These are phyloP conservation scores for Epizoanthus scotinus DNA, from an alignment of 92 coral and sea anemone species.

Conservation along the genomic window DNA sequence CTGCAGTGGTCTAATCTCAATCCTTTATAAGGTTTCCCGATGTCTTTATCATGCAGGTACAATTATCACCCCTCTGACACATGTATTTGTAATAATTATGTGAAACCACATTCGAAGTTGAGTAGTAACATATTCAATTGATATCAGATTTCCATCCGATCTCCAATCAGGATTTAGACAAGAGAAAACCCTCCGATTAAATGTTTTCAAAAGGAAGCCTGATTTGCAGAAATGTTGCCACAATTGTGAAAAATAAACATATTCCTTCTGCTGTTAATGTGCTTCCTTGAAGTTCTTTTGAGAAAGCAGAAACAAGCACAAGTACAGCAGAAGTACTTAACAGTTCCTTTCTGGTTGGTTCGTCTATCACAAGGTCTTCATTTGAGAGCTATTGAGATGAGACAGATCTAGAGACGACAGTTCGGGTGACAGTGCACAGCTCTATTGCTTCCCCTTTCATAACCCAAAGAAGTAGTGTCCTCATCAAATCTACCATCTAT, in stretches of 20 bases:
- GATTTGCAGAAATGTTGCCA: conserved; percentile 25
- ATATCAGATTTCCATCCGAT: conserved; percentile 39
- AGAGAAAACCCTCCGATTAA: conserved; percentile 37
- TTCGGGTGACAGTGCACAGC: conserved; percentile 33
- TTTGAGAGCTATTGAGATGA: conserved; percentile 36
- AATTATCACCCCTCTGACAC: conserved; percentile 45
- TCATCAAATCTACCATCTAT: conserved; percentile 36
- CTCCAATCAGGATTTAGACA: conserved; percentile 47
- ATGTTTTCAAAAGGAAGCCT: conserved; percentile 29
- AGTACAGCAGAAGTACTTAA: no score
- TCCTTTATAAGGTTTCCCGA: conserved; percentile 36
- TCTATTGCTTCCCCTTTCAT: conserved; percentile 39
- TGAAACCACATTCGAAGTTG: conserved; percentile 20
- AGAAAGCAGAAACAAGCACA: no score
- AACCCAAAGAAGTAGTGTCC: conserved; percentile 46
- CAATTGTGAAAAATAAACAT: conserved; percentile 25
- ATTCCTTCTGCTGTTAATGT: conserved; percentile 41
- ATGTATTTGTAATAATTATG: conserved; percentile 41
- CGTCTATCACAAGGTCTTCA: conserved; percentile 51
- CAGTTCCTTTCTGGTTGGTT: conserved; percentile 34
- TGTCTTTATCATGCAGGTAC: conserved; percentile 44
- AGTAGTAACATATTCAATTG: conserved; percentile 39
- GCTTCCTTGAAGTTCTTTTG: conserved; percentile 36
- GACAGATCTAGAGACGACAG: conserved; percentile 45
- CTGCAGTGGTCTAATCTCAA: conserved; percentile 44